Evolutionary conservation across 2,888 invertebrate species (phyloP), one percentile per base, ranked within the genome.

Genomic region (Drosophila rellima): DNA sequence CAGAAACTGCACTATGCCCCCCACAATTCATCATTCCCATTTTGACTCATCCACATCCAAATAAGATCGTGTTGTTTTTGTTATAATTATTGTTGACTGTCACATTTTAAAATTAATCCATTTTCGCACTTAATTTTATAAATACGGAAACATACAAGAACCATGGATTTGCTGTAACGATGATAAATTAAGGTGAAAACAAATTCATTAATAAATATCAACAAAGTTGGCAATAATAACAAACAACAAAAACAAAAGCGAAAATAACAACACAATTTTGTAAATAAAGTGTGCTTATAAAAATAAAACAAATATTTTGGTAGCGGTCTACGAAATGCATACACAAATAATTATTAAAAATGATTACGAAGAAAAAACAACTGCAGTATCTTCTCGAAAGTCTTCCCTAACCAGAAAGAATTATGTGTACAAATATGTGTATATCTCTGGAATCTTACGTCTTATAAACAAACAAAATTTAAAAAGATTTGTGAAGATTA

Each of bases 261-360:
- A 77, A 57, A 50, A 44, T 18, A 70, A 69, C 29, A 70, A 64
- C 47, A 60, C 45, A 42, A 44, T 29, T 39, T 31, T 20, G 57
- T 51, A 63, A 74, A 81, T 54, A 69, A 66, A 63, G 54, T 65
- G 66, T 55, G 76, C 64, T 69, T 77, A 63, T 67, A 62, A 48
- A 68, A 55, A 74, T 76, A 62, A 73, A 80, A 63, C 66, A 84
- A 83, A 82, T 78, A 78, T 84, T 81, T 56, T 81, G 65, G 70
- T 48, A 70, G 60, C 33, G 66, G 35, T 55, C 44, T 18, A n/a
- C 54, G 61, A 69, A 57, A 31, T 33, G 52, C 47, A 45, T 17
- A 56, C 56, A 72, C 56, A 72, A 57, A 35, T 33, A 50, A 50
- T 42, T 70, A 42, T 60, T 61, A 62, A 69, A 45, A 50, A 64